Evolutionary conservation across 2,888 invertebrate species (phyloP), one percentile per base, ranked within the genome.

Genomic region (Aphodius granarius): DNA sequence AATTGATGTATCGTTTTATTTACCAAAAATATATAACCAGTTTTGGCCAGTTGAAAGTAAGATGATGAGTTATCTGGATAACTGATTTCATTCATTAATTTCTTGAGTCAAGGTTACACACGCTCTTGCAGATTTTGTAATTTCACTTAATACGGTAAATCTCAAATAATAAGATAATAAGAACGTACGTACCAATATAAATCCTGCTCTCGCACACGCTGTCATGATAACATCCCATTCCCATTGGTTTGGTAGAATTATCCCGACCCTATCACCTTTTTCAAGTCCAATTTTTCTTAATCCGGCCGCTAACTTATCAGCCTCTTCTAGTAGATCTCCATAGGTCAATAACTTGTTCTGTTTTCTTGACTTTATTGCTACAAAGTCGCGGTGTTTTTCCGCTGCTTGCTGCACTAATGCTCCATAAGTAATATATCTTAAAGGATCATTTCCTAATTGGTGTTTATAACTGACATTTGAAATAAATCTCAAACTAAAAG

Each of bases 211-310:
- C 0, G 93, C 91, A 0, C 92, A 91, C 0, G 93, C 95, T 83
- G 93, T 87, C 84, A 93, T 91, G 0, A 91, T 87, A 0, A 95
- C 81, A 77, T 93, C 90, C 96, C 96, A 97, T 83, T 95, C 93
- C 66, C 91, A 85, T 62, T 89, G 88, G 86, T 95, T 97, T 0
- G 95, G 94, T 0, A 93, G 91, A 94, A 94, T 95, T 19, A 97
- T 88, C 0, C 93, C 96, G 2, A 97, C 83, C 6, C 93, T 87
- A 83, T 97, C 96, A 0, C 95, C 95, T 22, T 86, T 89, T 74
- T 90, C 84, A 17, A 96, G 82, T 0, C 95, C 95, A 20, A 94
- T 81, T 63, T 90, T 89, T n/a, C 66, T 71, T 0, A 96, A 88
- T 0, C 94, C 94, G 0, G 93, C 92, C 0, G 95, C 95, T 3